A percentile compares a stretch with the other conserved stretches of the same genome.
phyloP scores from a whole-genome alignment of 1,140 invertebrate genomes.

The Lepidurus packardi region DNA sequence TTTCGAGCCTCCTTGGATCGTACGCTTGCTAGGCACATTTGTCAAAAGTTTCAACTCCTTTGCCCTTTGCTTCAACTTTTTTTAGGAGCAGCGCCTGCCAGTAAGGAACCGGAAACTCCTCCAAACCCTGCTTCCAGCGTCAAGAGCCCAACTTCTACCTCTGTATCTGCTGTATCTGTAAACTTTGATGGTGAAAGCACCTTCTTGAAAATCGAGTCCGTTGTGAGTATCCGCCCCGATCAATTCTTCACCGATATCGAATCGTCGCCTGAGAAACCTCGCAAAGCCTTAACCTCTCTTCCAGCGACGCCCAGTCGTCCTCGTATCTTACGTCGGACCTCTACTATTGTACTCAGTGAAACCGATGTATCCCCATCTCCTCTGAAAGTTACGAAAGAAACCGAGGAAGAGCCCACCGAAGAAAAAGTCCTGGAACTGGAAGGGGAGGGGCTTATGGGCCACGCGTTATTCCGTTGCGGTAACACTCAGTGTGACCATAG shows the following conservation, averaged over 20 bases:
- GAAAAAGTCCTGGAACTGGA: conserved; percentile 18
- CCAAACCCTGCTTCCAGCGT: conserved; percentile 43
- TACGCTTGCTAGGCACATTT: too few species aligned
- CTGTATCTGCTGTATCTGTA: conserved; percentile 34
- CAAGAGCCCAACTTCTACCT: conserved; percentile 44
- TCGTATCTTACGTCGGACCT: conserved; percentile 18
- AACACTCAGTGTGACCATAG: conserved; percentile 44
- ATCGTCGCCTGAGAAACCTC: too few species aligned
- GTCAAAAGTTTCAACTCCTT: too few species aligned
- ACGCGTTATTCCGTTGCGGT: conserved; percentile 51
- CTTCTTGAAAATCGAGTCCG: background rate
- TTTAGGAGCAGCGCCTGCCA: background rate
- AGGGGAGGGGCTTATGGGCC: conserved; percentile 39
- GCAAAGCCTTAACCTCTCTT: background rate
- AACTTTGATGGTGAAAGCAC: conserved; percentile 30
- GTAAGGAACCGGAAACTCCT: background rate
- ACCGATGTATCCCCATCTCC: background rate
- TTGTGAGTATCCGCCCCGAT: background rate
- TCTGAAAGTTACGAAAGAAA: background rate
- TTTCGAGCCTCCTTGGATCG: background rate
- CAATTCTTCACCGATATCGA: background rate
- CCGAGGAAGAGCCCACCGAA: background rate
- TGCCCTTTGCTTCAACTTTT: too few species aligned
- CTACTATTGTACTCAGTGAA: background rate
- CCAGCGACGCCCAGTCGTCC: background rate